A percentile compares a stretch with the other conserved stretches of the same genome.
phyloP scores from a whole-genome alignment of 2,888 invertebrate species.

The Agriotes lineatus region DNA sequence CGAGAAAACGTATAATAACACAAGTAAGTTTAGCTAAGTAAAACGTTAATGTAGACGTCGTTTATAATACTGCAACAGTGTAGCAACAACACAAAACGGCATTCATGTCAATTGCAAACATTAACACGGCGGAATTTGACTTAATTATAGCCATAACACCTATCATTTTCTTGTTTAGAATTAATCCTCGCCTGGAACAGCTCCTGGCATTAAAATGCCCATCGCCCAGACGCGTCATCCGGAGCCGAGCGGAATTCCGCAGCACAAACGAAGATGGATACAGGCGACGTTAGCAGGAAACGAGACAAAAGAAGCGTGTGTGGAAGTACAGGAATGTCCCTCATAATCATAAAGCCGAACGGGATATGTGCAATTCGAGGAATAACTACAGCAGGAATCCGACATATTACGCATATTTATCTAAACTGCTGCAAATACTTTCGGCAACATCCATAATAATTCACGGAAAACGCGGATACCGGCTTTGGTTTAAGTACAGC shows the following conservation, averaged over 20 bases:
- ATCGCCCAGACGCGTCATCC: background rate
- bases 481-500: conserved; percentile 11
- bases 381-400: conserved; percentile 11
- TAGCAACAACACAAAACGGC: conserved; percentile 6
- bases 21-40: conserved; percentile 16
- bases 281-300: background rate
- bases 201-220: conserved; percentile 15
- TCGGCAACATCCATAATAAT: conserved; percentile 14
- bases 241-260: conserved; percentile 7
- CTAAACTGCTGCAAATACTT: conserved; percentile 13
- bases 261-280: background rate
- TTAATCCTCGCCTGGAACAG: conserved; percentile 8
- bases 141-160: conserved; percentile 24
- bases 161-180: conserved; percentile 21
- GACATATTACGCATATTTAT: conserved; percentile 14
- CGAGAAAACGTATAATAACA: conserved; percentile 19
- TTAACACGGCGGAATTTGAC: conserved; percentile 17
- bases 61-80: conserved; percentile 23
- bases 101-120: conserved; percentile 26
- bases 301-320: conserved; percentile 17
- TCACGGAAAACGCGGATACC: conserved; percentile 4
- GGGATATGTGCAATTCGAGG: conserved; percentile 12
- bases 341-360: conserved; percentile 15
- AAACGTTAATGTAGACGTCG: conserved; percentile 12
- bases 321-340: conserved; percentile 11